Evolutionary conservation across 2,113 vertebrate genomes (phyloP).

Genomic region (Pangasianodon hypophthalmus): DNA sequence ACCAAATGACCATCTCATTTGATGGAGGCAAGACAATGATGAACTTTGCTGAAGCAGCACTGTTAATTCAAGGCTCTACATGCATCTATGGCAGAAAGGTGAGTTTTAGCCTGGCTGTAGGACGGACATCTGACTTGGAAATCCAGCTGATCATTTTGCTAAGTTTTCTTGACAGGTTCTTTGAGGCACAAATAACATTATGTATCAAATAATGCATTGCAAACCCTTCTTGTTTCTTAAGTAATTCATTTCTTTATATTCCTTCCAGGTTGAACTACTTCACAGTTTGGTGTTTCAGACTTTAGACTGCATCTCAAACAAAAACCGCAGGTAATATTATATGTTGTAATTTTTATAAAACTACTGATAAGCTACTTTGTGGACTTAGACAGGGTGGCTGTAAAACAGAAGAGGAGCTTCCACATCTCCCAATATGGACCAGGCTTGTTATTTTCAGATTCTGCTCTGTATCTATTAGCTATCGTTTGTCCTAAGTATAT

Average conservation of each 20-base stretch:
- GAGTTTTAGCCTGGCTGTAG: neutral
- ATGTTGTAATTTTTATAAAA: neutral
- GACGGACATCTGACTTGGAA: neutral
- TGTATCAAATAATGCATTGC: neutral
- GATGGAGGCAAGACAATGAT: slow-evolving; percentile 86
- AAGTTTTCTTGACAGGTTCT: neutral
- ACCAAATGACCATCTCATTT: slow-evolving; percentile 90
- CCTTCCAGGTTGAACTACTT: slow-evolving; percentile 87
- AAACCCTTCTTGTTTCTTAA: neutral
- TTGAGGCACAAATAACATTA: neutral
- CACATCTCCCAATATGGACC: too few relatives aligned
- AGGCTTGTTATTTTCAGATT: too few relatives aligned
- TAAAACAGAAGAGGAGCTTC: too few relatives aligned
- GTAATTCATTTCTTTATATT: neutral
- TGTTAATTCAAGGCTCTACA: slow-evolving; percentile 90
- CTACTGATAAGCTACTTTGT: neutral
- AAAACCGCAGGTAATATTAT: slow-evolving; percentile 80
- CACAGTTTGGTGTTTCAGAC: slow-evolving; percentile 88
- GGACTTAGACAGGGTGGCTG: too few relatives aligned
- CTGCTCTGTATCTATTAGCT: too few relatives aligned
- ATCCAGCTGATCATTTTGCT: neutral
- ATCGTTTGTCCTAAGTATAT: too few relatives aligned
- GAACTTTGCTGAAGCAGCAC: slow-evolving; percentile 90
- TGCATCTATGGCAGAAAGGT: slow-evolving; percentile 96
- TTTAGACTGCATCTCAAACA: slow-evolving; percentile 86